These are phyloP conservation scores for Phalloptychus januarius DNA, from an alignment of 2,797 vertebrate genomes.

Conservation along the genomic window DNA sequence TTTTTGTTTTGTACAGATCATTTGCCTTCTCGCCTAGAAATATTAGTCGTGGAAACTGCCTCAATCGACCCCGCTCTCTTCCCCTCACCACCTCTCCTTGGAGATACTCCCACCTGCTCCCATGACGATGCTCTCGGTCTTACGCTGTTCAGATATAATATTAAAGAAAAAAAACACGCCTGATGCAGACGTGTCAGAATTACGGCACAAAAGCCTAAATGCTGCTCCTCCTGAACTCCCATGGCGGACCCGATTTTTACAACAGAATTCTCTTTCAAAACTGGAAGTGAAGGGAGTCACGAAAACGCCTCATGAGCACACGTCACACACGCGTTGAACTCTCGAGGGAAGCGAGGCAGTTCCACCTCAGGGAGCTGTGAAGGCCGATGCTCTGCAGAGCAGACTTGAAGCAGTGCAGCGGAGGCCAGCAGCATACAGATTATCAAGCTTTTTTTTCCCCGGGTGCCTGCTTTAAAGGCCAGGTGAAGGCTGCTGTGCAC, in stretches of 20 bases:
- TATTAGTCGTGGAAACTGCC: background rate
- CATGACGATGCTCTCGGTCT: background rate
- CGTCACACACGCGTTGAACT: conserved; percentile 32
- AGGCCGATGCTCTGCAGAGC: conserved; percentile 43
- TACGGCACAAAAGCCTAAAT: conserved; percentile 17
- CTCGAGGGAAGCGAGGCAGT: conserved; percentile 50
- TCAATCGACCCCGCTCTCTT: background rate
- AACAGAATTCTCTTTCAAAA: conserved; percentile 16
- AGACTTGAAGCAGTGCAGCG: conserved; percentile 19
- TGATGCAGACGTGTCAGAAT: conserved; percentile 7
- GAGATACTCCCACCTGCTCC: too few species aligned
- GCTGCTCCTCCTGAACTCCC: conserved; percentile 32
- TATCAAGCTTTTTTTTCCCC: conserved; percentile 17
- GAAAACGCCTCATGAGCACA: conserved; percentile 23
- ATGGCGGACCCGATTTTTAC: conserved; percentile 31
- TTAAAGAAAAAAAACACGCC: too few species aligned
- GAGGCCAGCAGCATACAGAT: conserved; percentile 60
- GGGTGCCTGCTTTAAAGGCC: conserved; percentile 10
- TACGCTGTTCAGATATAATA: background rate
- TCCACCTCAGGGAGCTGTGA: conserved; percentile 69
- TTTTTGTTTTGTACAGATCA: too few species aligned
- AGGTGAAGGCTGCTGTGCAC: conserved; percentile 7
- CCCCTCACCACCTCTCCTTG: background rate
- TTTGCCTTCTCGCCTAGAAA: background rate
- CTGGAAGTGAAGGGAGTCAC: conserved; percentile 33